phyloP scores from a whole-genome alignment of 2,113 vertebrate genomes.

The Onychostoma macrolepis region DNA sequence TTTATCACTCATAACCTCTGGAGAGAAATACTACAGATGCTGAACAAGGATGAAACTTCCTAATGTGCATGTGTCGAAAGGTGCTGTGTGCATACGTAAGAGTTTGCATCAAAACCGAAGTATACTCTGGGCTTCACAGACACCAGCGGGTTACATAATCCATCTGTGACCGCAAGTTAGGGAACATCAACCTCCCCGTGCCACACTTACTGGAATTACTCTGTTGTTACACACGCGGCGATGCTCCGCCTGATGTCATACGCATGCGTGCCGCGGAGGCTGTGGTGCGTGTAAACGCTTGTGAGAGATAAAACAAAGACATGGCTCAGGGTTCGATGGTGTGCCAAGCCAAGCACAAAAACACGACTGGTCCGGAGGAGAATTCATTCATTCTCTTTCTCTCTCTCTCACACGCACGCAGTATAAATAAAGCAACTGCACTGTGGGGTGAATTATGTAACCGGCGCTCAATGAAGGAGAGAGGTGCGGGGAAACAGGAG shows the following conservation, averaged over 20 bases:
- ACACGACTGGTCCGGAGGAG: background rate
- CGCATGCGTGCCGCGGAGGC: background rate
- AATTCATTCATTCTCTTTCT: background rate
- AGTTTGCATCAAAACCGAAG: background rate
- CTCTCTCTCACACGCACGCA: background rate
- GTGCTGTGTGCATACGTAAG: background rate
- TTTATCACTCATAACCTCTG: background rate
- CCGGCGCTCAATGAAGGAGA: constrained; percentile 10
- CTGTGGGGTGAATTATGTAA: constrained; percentile 56
- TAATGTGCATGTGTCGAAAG: background rate
- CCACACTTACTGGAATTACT: background rate
- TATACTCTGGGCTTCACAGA: background rate
- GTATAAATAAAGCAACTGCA: constrained; percentile 33
- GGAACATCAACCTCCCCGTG: background rate
- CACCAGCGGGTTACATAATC: background rate
- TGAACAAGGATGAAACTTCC: background rate
- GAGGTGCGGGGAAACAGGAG: constrained; percentile 16
- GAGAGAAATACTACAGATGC: background rate
- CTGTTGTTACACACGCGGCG: background rate
- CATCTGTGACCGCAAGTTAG: background rate
- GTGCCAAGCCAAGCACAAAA: background rate
- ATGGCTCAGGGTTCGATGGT: background rate
- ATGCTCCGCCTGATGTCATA: background rate
- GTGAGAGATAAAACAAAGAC: background rate
- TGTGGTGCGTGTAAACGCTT: background rate